phyloP scores from a whole-genome alignment of 2,888 invertebrate species.

The Chymomyza fuscimana region DNA sequence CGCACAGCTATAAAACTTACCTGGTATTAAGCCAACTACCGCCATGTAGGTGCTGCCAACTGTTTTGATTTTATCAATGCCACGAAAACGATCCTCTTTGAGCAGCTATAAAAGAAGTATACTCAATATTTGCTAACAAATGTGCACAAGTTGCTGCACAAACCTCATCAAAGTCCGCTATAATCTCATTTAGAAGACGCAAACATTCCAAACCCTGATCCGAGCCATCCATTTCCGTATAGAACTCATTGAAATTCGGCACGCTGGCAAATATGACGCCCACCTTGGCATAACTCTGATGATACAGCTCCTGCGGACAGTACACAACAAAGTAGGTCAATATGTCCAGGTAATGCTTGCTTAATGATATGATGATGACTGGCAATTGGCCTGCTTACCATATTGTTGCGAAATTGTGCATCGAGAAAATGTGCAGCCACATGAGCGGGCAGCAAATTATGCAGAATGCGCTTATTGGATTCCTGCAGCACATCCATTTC shows the following conservation, averaged over 20 bases:
- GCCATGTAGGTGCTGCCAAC: conserved; percentile 97
- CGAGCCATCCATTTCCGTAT: conserved; percentile 94
- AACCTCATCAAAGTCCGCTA: conserved; percentile 96
- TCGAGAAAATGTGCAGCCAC: conserved; percentile 95
- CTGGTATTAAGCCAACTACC: conserved; percentile 93
- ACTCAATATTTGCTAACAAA: background rate
- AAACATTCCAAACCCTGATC: conserved; percentile 95
- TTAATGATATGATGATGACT: conserved; percentile 21
- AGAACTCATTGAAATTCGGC: conserved; percentile 96
- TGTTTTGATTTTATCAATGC: conserved; percentile 96
- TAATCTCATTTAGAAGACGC: conserved; percentile 92
- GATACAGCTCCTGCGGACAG: conserved; percentile 88
- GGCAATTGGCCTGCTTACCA: conserved; percentile 81
- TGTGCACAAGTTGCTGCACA: conserved; percentile 31
- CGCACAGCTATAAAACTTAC: conserved; percentile 80
- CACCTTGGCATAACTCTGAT: conserved; percentile 94
- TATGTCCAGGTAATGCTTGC: background rate
- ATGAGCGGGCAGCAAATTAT: conserved; percentile 94
- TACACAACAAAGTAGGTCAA: background rate
- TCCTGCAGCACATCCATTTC: conserved; percentile 96
- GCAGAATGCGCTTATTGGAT: conserved; percentile 92
- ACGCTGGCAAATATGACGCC: conserved; percentile 96
- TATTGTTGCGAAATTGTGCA: conserved; percentile 92
- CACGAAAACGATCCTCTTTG: conserved; percentile 90
- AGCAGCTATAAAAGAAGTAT: conserved; percentile 82